Conservation (phyloP, 2,888 invertebrate genomes). For the Erannis defoliaria region DNA sequence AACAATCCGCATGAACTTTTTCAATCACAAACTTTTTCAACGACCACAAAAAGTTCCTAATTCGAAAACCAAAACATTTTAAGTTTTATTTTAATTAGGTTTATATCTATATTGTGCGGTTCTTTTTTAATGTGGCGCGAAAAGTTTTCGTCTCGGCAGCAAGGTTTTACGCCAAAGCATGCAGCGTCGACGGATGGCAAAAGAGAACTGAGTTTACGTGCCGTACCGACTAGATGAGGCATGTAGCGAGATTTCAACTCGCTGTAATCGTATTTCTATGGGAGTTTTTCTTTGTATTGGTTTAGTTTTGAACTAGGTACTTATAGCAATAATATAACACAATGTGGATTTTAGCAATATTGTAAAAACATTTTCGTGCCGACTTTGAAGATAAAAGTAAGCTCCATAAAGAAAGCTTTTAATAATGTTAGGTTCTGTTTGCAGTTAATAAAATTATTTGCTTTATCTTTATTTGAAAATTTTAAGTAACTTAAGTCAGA, state of each 20-base stretch:
- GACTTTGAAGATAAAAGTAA: not conserved
- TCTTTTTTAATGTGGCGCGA: conserved; percentile 9
- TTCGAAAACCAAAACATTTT: conserved; percentile 4
- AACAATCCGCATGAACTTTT: conserved; percentile 7
- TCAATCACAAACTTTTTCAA: conserved; percentile 14
- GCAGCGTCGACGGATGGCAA: conserved; percentile 27
- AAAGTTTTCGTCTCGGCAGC: conserved; percentile 27
- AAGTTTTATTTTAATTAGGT: not conserved
- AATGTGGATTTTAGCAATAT: not conserved
- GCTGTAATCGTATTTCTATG: not conserved
- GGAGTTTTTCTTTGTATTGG: not conserved
- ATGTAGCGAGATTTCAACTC: conserved; percentile 5
- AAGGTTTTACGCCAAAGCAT: conserved; percentile 15
- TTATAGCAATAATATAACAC: not conserved
- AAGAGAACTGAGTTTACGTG: conserved; percentile 22
- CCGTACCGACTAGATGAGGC: not conserved
- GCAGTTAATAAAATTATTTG: too few relatives aligned
- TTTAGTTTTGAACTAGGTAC: not conserved
- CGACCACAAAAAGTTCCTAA: conserved; percentile 6
- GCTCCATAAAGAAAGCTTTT: too few relatives aligned
- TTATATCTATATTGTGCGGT: too few relatives aligned
- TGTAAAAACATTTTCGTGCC: too few relatives aligned
- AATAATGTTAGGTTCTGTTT: not conserved
- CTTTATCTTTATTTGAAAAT: too few relatives aligned
- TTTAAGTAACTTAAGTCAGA: too few relatives aligned